Percentiles rank a stretch among this genome's conserved stretches.
Conservation (phyloP, 2,888 invertebrate species). For the Patella caerulea region DNA sequence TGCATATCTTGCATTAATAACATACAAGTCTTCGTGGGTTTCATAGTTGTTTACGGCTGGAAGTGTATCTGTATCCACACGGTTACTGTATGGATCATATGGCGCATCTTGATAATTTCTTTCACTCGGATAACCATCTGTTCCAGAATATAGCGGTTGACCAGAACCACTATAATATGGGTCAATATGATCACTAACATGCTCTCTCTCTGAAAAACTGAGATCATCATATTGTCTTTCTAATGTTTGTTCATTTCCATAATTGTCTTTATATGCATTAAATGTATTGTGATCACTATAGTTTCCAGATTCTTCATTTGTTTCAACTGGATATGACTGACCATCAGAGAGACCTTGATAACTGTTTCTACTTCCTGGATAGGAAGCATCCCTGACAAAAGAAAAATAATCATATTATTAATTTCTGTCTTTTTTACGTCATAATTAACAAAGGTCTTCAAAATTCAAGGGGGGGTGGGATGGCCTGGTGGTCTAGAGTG, state of each 20-base stretch:
- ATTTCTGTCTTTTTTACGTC: too few relatives aligned
- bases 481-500: too few relatives aligned
- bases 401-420: background rate
- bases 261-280: slow-evolving; percentile 23
- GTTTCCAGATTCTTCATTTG: slow-evolving; percentile 19
- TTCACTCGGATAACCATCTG: slow-evolving; percentile 15
- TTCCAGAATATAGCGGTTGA: background rate
- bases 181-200: slow-evolving; percentile 23
- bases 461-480: background rate
- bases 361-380: slow-evolving; percentile 35
- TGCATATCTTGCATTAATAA: background rate
- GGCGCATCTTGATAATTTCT: slow-evolving; percentile 40
- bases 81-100: slow-evolving; percentile 26
- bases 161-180: slow-evolving; percentile 27
- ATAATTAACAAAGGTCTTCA: slow-evolving; percentile 10
- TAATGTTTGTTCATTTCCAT: slow-evolving; percentile 22
- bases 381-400: slow-evolving; percentile 28
- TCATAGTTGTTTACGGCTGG: slow-evolving; percentile 8
- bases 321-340: slow-evolving; percentile 8
- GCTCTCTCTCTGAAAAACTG: slow-evolving; percentile 15
- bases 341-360: slow-evolving; percentile 27
- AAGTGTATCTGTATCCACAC: slow-evolving; percentile 18
- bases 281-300: slow-evolving; percentile 25
- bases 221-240: slow-evolving; percentile 26
- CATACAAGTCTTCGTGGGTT: background rate